A percentile compares a stretch with the other conserved stretches of the same genome.
These are phyloP conservation scores for Delphinapterus leucas DNA, from an alignment of 2,113 vertebrate species.

Conservation along the genomic window DNA sequence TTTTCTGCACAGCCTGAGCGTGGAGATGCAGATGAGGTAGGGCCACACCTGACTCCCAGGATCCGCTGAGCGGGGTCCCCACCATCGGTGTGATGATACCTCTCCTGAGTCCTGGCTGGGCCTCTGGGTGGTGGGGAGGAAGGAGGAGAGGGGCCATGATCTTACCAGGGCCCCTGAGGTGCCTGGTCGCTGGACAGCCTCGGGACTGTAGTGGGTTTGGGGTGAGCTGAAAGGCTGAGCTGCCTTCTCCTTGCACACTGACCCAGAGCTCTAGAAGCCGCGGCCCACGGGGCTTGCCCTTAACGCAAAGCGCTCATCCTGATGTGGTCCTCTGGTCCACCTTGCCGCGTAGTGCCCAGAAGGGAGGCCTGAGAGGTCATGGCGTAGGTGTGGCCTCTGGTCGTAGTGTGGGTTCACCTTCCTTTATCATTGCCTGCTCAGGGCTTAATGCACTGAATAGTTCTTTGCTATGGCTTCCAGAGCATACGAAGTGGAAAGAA, in stretches of 20 bases:
- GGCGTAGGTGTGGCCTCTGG: background rate
- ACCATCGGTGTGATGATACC: background rate
- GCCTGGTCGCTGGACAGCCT: too few relatives aligned
- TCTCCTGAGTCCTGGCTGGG: background rate
- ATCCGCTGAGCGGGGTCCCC: background rate
- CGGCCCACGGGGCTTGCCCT: background rate
- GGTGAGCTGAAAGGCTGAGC: background rate
- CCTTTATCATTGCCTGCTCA: background rate
- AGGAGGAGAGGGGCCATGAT: background rate
- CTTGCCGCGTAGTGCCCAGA: background rate
- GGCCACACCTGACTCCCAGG: background rate
- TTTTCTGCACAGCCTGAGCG: slow-evolving; percentile 95
- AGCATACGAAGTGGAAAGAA: slow-evolving; percentile 97
- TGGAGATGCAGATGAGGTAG: slow-evolving; percentile 99
- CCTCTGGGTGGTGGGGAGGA: background rate
- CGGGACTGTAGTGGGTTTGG: background rate
- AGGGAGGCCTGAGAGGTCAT: background rate
- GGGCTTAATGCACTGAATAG: slow-evolving; percentile 7
- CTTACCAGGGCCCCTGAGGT: background rate
- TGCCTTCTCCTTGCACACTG: background rate
- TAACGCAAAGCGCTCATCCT: rapidly evolving
- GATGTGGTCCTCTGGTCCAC: background rate
- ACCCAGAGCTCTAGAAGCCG: background rate
- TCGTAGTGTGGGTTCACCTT: background rate
- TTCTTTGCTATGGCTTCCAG: slow-evolving; percentile 83